phyloP scores from a whole-genome alignment of 2,113 vertebrate species.

The Anhinga rufa region DNA sequence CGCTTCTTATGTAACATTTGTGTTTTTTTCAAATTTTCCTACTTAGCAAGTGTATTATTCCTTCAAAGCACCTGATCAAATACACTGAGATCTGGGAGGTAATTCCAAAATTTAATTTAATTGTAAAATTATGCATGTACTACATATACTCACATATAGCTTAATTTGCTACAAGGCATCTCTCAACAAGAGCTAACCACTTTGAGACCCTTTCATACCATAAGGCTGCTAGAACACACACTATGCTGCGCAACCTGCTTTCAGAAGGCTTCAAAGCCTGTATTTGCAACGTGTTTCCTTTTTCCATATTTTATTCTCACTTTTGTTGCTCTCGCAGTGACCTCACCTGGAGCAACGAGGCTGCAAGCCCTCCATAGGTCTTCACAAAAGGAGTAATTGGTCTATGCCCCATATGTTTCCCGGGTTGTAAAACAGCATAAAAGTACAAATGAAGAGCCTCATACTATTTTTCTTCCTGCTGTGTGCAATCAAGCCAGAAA shows the following conservation, averaged over 20 bases:
- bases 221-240: background rate
- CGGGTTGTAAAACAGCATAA: background rate
- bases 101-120: background rate
- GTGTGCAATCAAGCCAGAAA: constrained; percentile 31
- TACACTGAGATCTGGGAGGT: background rate
- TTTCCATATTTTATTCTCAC: background rate
- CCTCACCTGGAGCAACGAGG: background rate
- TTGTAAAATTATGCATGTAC: background rate
- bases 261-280: background rate
- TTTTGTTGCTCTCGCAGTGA: background rate
- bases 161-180: background rate
- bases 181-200: background rate
- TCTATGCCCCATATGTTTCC: background rate
- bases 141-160: accelerated
- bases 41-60: background rate
- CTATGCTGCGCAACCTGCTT: background rate
- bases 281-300: background rate
- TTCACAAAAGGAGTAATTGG: background rate
- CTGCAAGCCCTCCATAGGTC: background rate
- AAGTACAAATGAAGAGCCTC: background rate
- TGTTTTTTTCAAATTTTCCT: background rate
- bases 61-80: background rate
- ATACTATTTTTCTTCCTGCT: constrained; percentile 31
- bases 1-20: background rate
- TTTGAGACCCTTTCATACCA: background rate